Base-by-base conservation (phyloP, 2,888 invertebrate genomes). In the Xylota sylvarum region DNA sequence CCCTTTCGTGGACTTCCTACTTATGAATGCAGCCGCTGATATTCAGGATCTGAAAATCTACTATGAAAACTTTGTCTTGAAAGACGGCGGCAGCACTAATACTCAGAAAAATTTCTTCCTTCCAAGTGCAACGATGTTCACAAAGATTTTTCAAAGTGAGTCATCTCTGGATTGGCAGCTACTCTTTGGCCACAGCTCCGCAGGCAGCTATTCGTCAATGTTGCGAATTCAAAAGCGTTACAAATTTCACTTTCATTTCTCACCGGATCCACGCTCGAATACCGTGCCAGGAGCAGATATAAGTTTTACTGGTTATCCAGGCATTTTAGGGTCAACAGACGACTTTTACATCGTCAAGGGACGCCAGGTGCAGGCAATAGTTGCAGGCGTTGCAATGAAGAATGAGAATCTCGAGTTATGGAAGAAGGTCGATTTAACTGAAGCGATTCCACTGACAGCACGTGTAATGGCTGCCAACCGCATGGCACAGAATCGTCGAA, bases 251-350 rank as follows among this genome's bases (percentile, higher is more conserved):
- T 97, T 95, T 91, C 96, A 95, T 88, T 91, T 93, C 64, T 94
- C 94, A 10, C 93, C 94, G 2, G 93, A 93, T 60, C 92, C 93
- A 58, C 89, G 90, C 55, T 92, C 93, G 14, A 92, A 93, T 14
- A 91, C 94, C 3, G 94, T 96, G 23, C 95, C 96, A 0, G 96
- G 96, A 0, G 93, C 93, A 48, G 94, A 95, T 4, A 94, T 97
- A 23, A 94, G 95, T 9, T 97, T 97, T 93, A 96, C 97, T 0
- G 96, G 97, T 0, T 97, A 97, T 91, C 97, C 97, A 0, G 97
- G 97, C 9, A 94, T 96, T 12, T 91, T 97, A 43, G 95, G 96
- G 46, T 97, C 97, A 37, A 96, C 96, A 67, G 97, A 97, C 91
- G 97, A 97, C 90, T 96, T 96, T 91, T 97, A 97, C 90, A 92